Evolutionary conservation across 2,113 vertebrate species (phyloP).

Genomic region (Siniperca chuatsi): DNA sequence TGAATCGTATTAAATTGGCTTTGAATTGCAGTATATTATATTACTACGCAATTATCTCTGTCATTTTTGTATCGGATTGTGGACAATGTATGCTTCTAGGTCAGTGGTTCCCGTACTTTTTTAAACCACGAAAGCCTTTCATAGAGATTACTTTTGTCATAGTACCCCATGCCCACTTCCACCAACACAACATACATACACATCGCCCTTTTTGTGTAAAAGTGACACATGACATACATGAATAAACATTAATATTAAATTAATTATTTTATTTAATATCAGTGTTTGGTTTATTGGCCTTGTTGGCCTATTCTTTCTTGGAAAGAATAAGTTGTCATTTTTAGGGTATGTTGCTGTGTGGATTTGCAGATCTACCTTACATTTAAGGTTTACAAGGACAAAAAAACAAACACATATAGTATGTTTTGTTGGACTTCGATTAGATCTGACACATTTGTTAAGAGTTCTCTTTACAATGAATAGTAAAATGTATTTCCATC

Average conservation of each 20-base stretch:
- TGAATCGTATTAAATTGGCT: neutral
- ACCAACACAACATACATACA: neutral
- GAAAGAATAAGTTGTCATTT: neutral
- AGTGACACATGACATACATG: neutral
- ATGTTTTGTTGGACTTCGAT: too few species aligned
- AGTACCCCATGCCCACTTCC: neutral
- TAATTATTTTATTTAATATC: neutral
- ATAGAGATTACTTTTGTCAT: neutral
- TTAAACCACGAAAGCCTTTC: neutral
- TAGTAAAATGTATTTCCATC: neutral
- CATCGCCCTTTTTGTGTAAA: neutral
- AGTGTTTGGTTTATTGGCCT: too few species aligned
- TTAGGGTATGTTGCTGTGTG: too few species aligned
- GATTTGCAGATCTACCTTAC: too few species aligned
- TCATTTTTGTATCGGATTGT: neutral
- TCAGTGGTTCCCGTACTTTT: neutral
- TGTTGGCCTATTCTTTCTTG: neutral
- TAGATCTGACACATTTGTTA: too few species aligned
- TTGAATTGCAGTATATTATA: neutral
- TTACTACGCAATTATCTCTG: neutral
- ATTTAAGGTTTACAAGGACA: too few species aligned
- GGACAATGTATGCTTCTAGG: neutral
- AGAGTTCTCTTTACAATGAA: too few species aligned
- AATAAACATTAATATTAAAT: neutral
- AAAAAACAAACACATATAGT: too few species aligned